A percentile compares a stretch with the other conserved stretches of the same genome.
phyloP scores from a whole-genome alignment of 2,888 invertebrate genomes.

The Strigamia transsilvanica region DNA sequence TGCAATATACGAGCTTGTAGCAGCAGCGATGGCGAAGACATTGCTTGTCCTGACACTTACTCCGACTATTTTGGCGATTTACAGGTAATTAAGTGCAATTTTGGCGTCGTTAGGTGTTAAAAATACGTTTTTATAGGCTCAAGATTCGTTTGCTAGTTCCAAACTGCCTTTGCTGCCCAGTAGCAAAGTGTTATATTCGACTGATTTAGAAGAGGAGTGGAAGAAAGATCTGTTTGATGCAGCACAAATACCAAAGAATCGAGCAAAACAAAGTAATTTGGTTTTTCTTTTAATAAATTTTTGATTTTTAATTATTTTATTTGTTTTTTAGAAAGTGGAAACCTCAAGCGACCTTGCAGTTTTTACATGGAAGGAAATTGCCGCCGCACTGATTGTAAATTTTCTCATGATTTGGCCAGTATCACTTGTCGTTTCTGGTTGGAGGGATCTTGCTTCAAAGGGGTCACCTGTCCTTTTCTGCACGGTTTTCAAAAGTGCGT shows the following conservation, averaged over 20 bases:
- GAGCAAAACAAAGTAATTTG: slow-evolving; percentile 24
- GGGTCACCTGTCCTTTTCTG: slow-evolving; percentile 58
- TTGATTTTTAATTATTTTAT: not conserved
- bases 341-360: slow-evolving; percentile 64
- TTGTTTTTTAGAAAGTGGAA: slow-evolving; percentile 54
- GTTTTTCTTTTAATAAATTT: not conserved
- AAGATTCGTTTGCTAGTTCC: slow-evolving; percentile 24
- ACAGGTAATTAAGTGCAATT: slow-evolving; percentile 34
- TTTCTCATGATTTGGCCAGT: slow-evolving; percentile 66
- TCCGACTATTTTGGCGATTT: slow-evolving; percentile 50
- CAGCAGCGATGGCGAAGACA: slow-evolving; percentile 53
- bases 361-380: slow-evolving; percentile 67
- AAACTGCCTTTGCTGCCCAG: slow-evolving; percentile 54
- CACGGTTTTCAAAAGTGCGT: slow-evolving; percentile 56
- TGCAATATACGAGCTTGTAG: slow-evolving; percentile 12
- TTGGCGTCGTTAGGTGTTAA: not conserved
- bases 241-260: slow-evolving; percentile 56
- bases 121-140: not conserved
- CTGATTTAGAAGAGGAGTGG: slow-evolving; percentile 63
- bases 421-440: slow-evolving; percentile 68
- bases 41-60: slow-evolving; percentile 50
- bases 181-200: slow-evolving; percentile 60
- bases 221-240: slow-evolving; percentile 57
- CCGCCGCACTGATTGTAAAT: slow-evolving; percentile 66
- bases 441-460: slow-evolving; percentile 67